Evolutionary conservation across 2,113 vertebrate genomes (phyloP).

Genomic region (Meleagris gallopavo): DNA sequence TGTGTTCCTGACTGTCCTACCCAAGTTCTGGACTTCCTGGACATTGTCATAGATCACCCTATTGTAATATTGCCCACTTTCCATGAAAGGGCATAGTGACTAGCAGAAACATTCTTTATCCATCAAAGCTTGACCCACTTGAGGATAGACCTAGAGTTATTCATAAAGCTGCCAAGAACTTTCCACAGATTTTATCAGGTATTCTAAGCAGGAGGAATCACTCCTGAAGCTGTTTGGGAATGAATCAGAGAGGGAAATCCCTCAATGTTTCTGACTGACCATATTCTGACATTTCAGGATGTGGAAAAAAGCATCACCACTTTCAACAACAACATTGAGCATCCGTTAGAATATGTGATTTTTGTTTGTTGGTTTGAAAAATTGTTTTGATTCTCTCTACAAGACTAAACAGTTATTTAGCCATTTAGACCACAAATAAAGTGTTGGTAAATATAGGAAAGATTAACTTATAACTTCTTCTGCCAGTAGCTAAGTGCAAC

Average conservation of each 20-base stretch:
- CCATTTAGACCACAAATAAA: neutral
- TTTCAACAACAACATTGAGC: neutral
- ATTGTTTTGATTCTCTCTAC: neutral
- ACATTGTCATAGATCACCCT: neutral
- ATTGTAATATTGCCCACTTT: neutral
- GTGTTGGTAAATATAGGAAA: neutral
- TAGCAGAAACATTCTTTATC: neutral
- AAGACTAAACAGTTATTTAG: neutral
- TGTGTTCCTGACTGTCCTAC: neutral
- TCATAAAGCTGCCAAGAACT: neutral
- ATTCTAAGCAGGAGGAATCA: neutral
- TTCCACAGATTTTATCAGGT: constrained; percentile 25
- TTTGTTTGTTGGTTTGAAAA: neutral
- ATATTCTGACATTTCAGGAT: neutral
- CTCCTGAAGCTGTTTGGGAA: neutral
- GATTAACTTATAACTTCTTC: neutral
- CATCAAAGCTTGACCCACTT: neutral
- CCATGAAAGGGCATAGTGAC: neutral
- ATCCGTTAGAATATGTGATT: neutral
- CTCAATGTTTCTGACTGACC: neutral
- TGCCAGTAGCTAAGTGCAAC: neutral
- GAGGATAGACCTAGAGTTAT: neutral
- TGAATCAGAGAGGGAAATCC: neutral
- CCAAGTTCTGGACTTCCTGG: neutral
- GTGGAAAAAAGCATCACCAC: neutral